Evolutionary conservation across 1,140 invertebrate genomes (phyloP), one percentile per base, ranked within the genome.

Genomic region (Trichonephila clavipes): DNA sequence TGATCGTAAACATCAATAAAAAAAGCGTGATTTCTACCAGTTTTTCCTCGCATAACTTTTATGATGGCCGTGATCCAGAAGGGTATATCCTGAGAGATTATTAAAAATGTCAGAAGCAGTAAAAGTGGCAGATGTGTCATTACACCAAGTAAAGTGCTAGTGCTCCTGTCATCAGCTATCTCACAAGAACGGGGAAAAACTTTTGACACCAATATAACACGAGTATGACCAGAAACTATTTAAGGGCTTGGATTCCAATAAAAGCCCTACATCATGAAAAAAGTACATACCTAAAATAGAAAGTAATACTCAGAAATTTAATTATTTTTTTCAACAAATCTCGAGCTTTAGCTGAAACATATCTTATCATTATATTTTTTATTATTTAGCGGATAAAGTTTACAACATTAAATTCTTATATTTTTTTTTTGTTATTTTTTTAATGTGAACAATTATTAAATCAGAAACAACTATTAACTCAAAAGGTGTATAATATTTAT

Each of bases 101-200:
- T 77, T 77, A 77, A 77, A 40, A 40, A 40, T 77, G 34, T 77
- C 72, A 77, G 34, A 18, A 21, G 72, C 72, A 24, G 69, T 72
- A 40, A 77, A 77, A 77, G 72, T 77, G 72, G 72, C 72, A 77
- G 72, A 77, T 77, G 28, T 77, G 72, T 34, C 72, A 77, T 77
- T 77, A 77, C 72, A 77, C 28, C 24, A 24, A 72, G 34, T 40
- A 77, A n/a, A 77, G 28, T 77, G 72, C 72, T 34, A 34, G 72
- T 72, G 34, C 24, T 77, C 28, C 72, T 77, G 72, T 77, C 72
- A 72, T 77, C 72, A 19, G 28, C 28, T 77, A 40, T 77, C 72
- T 77, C 72, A 18, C 28, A 19, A 77, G 72, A 28, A 28, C 18
- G 72, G 2, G 72, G 34, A 77, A 77, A 34, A 72, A 72, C 69